phyloP scores from a whole-genome alignment of 2,797 vertebrate species.

The Sebastes hubbsi region DNA sequence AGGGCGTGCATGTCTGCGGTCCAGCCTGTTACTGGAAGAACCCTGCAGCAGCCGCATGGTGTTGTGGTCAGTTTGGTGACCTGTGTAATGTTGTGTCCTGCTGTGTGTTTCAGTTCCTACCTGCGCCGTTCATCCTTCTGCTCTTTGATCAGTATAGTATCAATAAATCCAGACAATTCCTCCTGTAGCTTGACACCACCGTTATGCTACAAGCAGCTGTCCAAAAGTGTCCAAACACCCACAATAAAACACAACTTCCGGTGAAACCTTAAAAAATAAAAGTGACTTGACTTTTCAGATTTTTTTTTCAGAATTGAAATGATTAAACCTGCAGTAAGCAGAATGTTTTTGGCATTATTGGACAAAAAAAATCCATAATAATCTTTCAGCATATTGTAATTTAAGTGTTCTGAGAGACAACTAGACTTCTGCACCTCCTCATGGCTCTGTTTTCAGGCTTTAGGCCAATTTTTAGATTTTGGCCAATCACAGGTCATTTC shows the following conservation, averaged over 20 bases:
- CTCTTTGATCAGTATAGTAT: accelerated
- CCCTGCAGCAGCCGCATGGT: background rate
- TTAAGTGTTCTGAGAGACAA: too few species aligned
- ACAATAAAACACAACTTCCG: background rate
- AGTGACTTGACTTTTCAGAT: background rate
- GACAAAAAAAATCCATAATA: too few species aligned
- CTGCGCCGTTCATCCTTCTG: slow-evolving; percentile 53
- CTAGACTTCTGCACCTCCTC: too few species aligned
- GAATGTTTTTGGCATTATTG: too few species aligned
- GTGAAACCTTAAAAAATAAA: background rate
- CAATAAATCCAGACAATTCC: background rate
- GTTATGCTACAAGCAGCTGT: background rate
- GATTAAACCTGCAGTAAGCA: too few species aligned
- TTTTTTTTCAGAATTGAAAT: background rate
- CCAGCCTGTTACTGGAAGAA: background rate
- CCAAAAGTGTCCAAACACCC: background rate
- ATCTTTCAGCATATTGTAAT: too few species aligned
- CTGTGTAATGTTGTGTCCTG: background rate
- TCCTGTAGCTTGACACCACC: background rate
- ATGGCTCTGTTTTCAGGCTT: too few species aligned
- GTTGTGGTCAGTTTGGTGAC: background rate
- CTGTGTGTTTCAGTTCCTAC: slow-evolving; percentile 23
- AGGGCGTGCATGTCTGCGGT: background rate
- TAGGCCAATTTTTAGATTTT: too few species aligned
- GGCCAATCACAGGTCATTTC: too few species aligned